Conservation (phyloP, 2,113 vertebrate species). For the Ariopsis seemanni region DNA sequence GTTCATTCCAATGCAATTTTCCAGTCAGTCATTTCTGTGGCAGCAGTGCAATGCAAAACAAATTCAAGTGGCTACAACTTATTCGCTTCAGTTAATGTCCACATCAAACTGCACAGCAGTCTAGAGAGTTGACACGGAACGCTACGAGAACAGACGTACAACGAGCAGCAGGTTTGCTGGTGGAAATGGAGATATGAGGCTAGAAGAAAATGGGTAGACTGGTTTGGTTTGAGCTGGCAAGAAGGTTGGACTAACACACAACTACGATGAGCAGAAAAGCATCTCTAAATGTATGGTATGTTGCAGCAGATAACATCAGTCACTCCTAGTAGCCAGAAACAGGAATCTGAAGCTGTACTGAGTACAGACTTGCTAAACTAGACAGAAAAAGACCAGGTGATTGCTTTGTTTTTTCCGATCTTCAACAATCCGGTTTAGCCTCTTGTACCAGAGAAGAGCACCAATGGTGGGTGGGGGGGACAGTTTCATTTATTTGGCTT, state of each 20-base stretch:
- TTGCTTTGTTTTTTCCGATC: background rate
- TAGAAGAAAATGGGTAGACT: background rate
- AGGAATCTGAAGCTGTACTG: background rate
- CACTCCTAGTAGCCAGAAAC: background rate
- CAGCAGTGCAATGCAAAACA: background rate
- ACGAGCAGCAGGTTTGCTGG: background rate
- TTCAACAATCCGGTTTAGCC: background rate
- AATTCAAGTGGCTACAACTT: background rate
- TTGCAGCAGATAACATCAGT: background rate
- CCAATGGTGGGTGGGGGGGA: too few species aligned
- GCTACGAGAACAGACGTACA: too few species aligned
- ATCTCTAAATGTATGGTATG: background rate
- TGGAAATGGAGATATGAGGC: background rate
- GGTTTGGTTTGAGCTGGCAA: background rate
- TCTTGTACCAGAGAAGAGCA: background rate
- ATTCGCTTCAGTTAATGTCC: background rate
- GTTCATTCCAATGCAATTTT: background rate
- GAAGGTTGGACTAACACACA: background rate
- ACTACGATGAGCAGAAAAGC: background rate
- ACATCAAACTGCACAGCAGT: background rate
- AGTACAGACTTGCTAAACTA: too few species aligned
- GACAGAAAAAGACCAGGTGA: too few species aligned
- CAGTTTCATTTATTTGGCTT: background rate
- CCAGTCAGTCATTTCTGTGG: background rate
- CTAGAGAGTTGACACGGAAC: background rate